These are phyloP conservation scores for Cossypha caffra DNA, from an alignment of 2,797 vertebrate genomes.

Conservation along the genomic window DNA sequence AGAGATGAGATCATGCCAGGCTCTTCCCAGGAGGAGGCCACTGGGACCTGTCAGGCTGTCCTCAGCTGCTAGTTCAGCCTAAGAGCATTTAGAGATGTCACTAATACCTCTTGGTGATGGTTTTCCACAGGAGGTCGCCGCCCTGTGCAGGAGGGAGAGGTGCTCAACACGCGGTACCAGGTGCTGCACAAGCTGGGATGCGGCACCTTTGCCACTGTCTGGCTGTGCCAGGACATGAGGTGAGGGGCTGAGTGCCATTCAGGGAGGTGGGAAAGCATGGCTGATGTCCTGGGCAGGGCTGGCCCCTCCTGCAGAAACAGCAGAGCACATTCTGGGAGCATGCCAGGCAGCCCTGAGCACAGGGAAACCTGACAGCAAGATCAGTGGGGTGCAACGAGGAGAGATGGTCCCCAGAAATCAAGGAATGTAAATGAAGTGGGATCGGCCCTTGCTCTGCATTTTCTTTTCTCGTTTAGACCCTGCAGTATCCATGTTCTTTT, in stretches of 20 bases:
- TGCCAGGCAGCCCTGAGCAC: fast-evolving
- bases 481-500: not conserved
- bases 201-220: constrained; percentile 86
- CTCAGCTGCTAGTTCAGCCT: not conserved
- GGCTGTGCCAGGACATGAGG: constrained; percentile 84
- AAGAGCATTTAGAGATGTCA: not conserved
- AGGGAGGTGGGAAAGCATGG: not conserved
- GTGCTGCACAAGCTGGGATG: constrained; percentile 82
- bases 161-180: constrained; percentile 82
- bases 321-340: not conserved
- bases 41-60: not conserved
- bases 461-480: not conserved
- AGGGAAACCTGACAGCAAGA: not conserved
- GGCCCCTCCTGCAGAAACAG: not conserved
- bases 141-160: constrained; percentile 75
- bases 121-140: constrained; percentile 81
- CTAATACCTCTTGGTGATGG: not conserved
- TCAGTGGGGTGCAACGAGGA: fast-evolving
- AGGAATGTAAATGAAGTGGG: not conserved
- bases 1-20: not conserved
- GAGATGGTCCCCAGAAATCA: not conserved
- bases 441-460: not conserved
- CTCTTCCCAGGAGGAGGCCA: not conserved
- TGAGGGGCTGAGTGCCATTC: not conserved
- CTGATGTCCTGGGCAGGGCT: not conserved